Conservation (phyloP, 2,888 invertebrate species). For the Erannis defoliaria region DNA sequence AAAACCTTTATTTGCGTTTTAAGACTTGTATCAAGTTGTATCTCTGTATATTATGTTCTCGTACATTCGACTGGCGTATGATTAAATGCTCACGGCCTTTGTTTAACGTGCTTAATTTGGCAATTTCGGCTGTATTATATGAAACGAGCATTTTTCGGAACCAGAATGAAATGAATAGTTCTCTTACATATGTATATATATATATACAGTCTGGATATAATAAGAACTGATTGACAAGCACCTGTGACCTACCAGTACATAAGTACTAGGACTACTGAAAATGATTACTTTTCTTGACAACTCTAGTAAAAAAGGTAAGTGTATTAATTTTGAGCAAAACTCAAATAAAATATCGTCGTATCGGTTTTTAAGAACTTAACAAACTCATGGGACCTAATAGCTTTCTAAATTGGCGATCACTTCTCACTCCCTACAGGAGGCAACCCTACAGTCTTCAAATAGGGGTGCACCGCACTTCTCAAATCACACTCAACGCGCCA, state of each 20-base stretch:
- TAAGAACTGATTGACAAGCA: too few species aligned
- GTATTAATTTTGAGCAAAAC: too few species aligned
- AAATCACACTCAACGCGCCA: conserved; percentile 73
- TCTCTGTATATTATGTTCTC: background rate
- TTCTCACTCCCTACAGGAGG: conserved; percentile 22
- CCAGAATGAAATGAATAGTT: background rate
- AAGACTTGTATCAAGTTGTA: too few species aligned
- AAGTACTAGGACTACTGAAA: too few species aligned
- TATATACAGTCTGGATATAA: too few species aligned
- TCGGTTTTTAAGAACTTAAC: background rate
- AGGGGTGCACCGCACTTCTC: conserved; percentile 52
- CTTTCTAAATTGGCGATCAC: conserved; percentile 21
- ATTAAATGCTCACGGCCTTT: conserved; percentile 7
- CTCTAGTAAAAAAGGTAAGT: too few species aligned
- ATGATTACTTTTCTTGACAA: too few species aligned
- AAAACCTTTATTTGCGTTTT: too few species aligned
- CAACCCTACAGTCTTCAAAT: conserved; percentile 46
- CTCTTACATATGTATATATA: too few species aligned
- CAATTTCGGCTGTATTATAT: conserved; percentile 1
- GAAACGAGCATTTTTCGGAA: background rate
- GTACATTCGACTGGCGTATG: background rate
- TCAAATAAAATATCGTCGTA: too few species aligned
- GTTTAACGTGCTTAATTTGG: conserved; percentile 12
- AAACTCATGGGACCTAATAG: conserved; percentile 10
- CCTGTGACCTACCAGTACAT: too few species aligned